phyloP scores from a whole-genome alignment of 2,888 invertebrate genomes.

The Theretra japonica region DNA sequence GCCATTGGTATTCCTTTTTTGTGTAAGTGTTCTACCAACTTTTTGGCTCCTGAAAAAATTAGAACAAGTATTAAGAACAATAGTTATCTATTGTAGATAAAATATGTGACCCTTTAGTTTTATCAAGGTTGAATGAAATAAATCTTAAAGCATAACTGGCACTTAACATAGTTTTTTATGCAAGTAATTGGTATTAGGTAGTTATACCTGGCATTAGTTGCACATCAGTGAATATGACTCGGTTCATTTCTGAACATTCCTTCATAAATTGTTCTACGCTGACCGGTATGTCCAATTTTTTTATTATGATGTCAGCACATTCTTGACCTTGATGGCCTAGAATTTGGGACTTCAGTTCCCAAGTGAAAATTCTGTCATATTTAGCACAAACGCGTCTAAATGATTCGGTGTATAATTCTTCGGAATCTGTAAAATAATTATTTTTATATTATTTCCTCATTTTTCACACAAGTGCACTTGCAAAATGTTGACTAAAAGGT shows the following conservation, averaged over 20 bases:
- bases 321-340: constrained; percentile 87
- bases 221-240: constrained; percentile 1
- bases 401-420: constrained; percentile 87
- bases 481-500: neutral
- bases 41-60: constrained; percentile 87
- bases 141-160: no score
- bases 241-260: constrained; percentile 71
- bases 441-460: neutral
- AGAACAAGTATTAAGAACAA: neutral
- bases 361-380: constrained; percentile 90
- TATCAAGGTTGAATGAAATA: neutral
- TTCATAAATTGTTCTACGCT: constrained; percentile 87
- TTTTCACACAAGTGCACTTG: neutral
- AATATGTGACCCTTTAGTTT: neutral
- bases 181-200: no score
- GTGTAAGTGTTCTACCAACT: constrained; percentile 90
- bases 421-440: constrained; percentile 88
- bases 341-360: constrained; percentile 89
- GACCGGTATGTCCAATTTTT: constrained; percentile 86
- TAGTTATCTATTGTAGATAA: neutral
- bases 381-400: constrained; percentile 87
- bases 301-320: constrained; percentile 78
- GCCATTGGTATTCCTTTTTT: constrained; percentile 91
- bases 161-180: neutral
- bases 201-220: constrained; percentile 17